phyloP scores from a whole-genome alignment of 2,797 vertebrate genomes.

The Hafferia zeledoni region DNA sequence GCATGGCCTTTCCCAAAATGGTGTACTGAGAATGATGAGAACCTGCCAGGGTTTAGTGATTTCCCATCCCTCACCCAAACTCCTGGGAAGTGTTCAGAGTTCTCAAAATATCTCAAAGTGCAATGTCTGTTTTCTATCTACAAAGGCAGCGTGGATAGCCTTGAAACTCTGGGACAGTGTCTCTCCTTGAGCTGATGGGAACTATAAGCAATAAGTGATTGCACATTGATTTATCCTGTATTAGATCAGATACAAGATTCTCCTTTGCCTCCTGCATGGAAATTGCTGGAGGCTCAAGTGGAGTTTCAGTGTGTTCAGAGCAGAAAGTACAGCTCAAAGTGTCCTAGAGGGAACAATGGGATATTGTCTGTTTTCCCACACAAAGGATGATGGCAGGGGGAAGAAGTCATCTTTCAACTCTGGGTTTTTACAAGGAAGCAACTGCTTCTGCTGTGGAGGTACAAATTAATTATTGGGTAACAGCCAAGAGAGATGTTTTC shows the following conservation, averaged over 20 bases:
- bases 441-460: not conserved
- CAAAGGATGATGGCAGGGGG: slow-evolving; percentile 38
- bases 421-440: slow-evolving; percentile 26
- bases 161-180: slow-evolving; percentile 48
- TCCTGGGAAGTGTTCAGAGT: not conserved
- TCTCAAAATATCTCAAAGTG: not conserved
- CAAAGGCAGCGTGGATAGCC: slow-evolving; percentile 12
- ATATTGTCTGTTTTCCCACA: slow-evolving; percentile 39
- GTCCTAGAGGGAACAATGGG: slow-evolving; percentile 26
- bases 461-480: not conserved
- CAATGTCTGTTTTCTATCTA: not conserved
- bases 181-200: slow-evolving; percentile 63
- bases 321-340: slow-evolving; percentile 43
- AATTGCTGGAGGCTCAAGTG: slow-evolving; percentile 59
- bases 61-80: not conserved
- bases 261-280: slow-evolving; percentile 56
- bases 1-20: not conserved
- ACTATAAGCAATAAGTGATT: slow-evolving; percentile 33
- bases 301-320: slow-evolving; percentile 47
- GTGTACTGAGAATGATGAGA: not conserved
- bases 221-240: slow-evolving; percentile 27
- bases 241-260: slow-evolving; percentile 47
- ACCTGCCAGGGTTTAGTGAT: not conserved
- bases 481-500: not conserved
- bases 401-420: slow-evolving; percentile 53